These are phyloP conservation scores for Orchesellides sinensis DNA, from an alignment of 2,888 invertebrate species.

Conservation along the genomic window DNA sequence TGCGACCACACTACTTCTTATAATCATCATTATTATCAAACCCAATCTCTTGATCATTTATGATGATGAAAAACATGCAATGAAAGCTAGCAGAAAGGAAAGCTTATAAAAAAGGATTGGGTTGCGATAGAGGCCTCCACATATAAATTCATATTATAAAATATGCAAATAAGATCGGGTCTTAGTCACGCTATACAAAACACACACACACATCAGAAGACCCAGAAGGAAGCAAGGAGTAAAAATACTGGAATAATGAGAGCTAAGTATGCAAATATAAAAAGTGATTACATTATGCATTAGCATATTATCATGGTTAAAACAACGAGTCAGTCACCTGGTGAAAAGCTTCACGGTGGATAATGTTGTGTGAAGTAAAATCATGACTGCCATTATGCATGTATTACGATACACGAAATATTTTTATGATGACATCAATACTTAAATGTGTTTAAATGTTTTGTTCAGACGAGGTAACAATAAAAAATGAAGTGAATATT, in stretches of 20 bases:
- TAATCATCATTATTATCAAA: constrained; percentile 51
- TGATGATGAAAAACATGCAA: constrained; percentile 39
- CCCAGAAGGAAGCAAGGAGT: not conserved
- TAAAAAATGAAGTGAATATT: constrained; percentile 8
- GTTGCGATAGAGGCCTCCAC: not conserved
- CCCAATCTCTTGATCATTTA: constrained; percentile 24
- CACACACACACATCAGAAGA: not conserved
- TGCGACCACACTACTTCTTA: constrained; percentile 40
- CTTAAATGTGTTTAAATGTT: constrained; percentile 13
- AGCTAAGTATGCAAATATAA: not conserved
- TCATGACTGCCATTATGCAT: not conserved
- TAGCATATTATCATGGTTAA: constrained; percentile 9
- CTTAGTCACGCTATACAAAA: constrained; percentile 18
- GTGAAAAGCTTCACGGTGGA: constrained; percentile 14
- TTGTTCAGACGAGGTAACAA: too few species aligned
- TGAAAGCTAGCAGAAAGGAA: not conserved
- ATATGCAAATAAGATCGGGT: constrained; percentile 20
- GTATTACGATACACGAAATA: constrained; percentile 12
- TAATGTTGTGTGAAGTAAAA: too few species aligned
- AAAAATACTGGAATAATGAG: not conserved
- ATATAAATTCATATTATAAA: not conserved
- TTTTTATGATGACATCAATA: constrained; percentile 35
- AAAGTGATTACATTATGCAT: constrained; percentile 43
- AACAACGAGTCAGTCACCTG: constrained; percentile 44
- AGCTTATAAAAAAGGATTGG: constrained; percentile 8